Base-by-base conservation (phyloP, 2,113 vertebrate genomes). In the Hydrolagus affinis region DNA sequence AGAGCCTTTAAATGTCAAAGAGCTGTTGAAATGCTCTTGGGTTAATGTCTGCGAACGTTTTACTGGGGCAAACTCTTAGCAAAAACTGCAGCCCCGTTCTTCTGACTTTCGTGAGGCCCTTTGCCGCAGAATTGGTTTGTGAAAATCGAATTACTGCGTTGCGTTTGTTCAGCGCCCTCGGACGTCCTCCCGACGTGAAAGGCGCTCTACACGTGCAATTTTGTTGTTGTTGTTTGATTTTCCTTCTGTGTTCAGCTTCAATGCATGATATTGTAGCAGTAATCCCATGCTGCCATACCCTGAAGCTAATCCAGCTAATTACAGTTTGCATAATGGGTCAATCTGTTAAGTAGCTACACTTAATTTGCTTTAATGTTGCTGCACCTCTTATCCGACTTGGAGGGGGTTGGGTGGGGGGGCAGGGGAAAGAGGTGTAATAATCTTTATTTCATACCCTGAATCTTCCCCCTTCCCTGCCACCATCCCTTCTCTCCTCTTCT, bases 1-100 rank as follows among this genome's bases (percentile, higher is more conserved):
- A 28, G 78, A 68, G 78, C 28, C n/a, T 66, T 9, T 66, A 30
- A 83, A 83, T 83, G 78, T 83, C 60, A 68, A 83, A 62, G 32
- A 68, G 8, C 23, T 66, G 78, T 21, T 66, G 78, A 68, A 83
- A 14, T 6, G 23, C 23, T 11, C 25, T 44, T 6, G 44, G 44
- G 44, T 44, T 44, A 44, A 32, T 9, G 21, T 28, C 4, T 2
- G 23, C 11, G 60, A 64, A 14, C 11, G 14, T 30, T 80, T 44
- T 80, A 80, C 15, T 80, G 23, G 64, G n/a, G 23, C 10, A 68
- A 83, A 66, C 64, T 25, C 66, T 32, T 64, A 30, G 57, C 11
- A 62, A 19, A 21, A 66, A 83, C 15, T 17, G 44, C 60, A 30
- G 62, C 10, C 7, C n/a, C 44, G 44, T 3, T 44, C 44, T 44